A percentile compares a stretch with the other conserved stretches of the same genome.
Evolutionary conservation across 1,140 invertebrate species (phyloP).

Genomic region (Vanessa tameamea): DNA sequence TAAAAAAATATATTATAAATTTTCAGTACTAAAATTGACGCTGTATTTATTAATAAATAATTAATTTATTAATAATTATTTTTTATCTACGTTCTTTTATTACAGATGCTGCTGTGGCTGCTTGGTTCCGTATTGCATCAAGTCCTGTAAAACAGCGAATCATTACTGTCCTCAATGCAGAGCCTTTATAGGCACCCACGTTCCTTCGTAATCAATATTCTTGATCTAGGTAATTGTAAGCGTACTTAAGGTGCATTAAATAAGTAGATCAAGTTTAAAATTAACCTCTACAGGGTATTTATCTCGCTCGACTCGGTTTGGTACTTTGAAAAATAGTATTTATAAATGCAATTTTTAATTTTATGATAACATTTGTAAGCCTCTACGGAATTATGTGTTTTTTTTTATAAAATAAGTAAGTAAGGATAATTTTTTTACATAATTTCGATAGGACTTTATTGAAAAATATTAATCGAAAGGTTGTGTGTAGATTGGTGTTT

Average conservation of each 20-base stretch:
- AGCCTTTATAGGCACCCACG: conserved; percentile 74
- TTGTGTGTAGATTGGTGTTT: too few relatives aligned
- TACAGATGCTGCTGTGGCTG: conserved; percentile 81
- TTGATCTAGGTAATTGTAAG: neutral
- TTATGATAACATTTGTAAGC: too few relatives aligned
- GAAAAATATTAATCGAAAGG: too few relatives aligned
- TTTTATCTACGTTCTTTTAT: conserved; percentile 24
- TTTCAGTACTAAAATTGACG: too few relatives aligned
- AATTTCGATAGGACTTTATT: too few relatives aligned
- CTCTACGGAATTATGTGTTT: too few relatives aligned
- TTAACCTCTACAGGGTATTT: conserved; percentile 2
- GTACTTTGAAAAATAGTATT: too few relatives aligned
- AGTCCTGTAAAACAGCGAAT: conserved; percentile 80
- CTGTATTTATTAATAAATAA: too few relatives aligned
- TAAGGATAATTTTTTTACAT: too few relatives aligned
- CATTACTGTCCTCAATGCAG: conserved; percentile 82
- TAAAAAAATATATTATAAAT: too few relatives aligned
- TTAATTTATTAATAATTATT: neutral
- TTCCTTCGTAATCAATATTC: conserved; percentile 59
- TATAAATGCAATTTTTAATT: too few relatives aligned
- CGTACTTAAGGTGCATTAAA: conserved; percentile 1
- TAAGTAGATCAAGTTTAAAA: neutral
- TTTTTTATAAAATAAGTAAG: too few relatives aligned
- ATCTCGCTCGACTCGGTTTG: neutral
- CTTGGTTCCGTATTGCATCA: conserved; percentile 81